phyloP scores from a whole-genome alignment of 2,888 invertebrate genomes.

The Andrena trimmerana region DNA sequence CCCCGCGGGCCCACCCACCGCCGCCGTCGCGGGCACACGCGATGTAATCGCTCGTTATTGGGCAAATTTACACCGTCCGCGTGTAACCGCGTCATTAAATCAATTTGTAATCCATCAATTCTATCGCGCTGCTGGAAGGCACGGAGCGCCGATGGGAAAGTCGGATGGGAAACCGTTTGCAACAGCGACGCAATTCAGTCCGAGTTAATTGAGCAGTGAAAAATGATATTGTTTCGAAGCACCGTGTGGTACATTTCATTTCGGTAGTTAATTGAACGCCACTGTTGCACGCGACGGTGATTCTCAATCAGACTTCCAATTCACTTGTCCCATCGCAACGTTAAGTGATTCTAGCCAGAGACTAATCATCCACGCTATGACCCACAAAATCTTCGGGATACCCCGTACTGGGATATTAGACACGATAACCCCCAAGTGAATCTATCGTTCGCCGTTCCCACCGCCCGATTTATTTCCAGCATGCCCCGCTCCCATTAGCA shows the following conservation, averaged over 20 bases:
- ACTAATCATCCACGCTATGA: no score
- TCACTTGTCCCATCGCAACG: no score
- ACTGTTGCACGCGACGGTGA: no score
- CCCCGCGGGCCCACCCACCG: neutral
- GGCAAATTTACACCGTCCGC: constrained; percentile 24
- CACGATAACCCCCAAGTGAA: neutral
- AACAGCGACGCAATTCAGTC: neutral
- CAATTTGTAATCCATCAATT: constrained; percentile 47
- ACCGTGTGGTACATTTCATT: neutral
- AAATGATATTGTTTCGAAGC: neutral
- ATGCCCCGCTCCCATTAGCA: neutral
- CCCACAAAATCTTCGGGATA: no score
- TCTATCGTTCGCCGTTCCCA: neutral
- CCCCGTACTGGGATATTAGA: no score
- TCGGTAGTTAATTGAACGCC: no score
- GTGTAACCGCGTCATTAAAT: constrained; percentile 36
- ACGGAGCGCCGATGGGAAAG: neutral
- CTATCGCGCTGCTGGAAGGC: neutral
- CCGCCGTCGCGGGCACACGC: neutral
- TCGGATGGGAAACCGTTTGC: neutral
- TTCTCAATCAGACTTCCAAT: no score
- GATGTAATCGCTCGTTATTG: constrained; percentile 31
- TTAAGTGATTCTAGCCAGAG: no score
- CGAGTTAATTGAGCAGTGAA: neutral
- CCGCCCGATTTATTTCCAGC: neutral